phyloP scores from a whole-genome alignment of 1,140 invertebrate species.

The Myzus persicae region DNA sequence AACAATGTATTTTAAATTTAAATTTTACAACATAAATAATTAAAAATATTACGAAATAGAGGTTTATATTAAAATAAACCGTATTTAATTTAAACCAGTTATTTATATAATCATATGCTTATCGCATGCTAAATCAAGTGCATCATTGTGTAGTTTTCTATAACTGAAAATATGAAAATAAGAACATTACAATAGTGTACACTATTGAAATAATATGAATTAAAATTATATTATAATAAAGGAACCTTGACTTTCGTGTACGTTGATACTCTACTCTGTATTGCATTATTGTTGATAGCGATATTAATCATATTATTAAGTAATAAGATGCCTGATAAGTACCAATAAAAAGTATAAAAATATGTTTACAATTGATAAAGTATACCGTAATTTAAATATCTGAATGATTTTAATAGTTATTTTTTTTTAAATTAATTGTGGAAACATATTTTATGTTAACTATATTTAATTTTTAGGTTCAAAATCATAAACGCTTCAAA shows the following conservation, averaged over 20 bases:
- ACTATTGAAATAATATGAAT: not conserved
- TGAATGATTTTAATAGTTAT: not conserved
- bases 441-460: not conserved
- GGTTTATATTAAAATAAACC: too few species aligned
- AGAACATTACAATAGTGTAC: not conserved
- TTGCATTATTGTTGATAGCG: not conserved
- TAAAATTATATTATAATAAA: not conserved
- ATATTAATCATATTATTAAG: not conserved
- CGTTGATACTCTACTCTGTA: not conserved
- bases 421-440: not conserved
- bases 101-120: not conserved
- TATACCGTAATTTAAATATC: not conserved
- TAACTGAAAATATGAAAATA: not conserved
- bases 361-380: not conserved
- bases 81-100: not conserved
- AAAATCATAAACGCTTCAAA: not conserved
- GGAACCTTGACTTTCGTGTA: constrained; percentile 3
- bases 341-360: not conserved
- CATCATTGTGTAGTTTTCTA: not conserved
- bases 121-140: not conserved
- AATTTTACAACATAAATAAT: not conserved
- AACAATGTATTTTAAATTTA: not conserved
- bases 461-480: too few species aligned
- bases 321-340: not conserved
- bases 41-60: too few species aligned